These are phyloP conservation scores for Pterophyllum scalare DNA, from an alignment of 2,113 vertebrate genomes.

Conservation along the genomic window DNA sequence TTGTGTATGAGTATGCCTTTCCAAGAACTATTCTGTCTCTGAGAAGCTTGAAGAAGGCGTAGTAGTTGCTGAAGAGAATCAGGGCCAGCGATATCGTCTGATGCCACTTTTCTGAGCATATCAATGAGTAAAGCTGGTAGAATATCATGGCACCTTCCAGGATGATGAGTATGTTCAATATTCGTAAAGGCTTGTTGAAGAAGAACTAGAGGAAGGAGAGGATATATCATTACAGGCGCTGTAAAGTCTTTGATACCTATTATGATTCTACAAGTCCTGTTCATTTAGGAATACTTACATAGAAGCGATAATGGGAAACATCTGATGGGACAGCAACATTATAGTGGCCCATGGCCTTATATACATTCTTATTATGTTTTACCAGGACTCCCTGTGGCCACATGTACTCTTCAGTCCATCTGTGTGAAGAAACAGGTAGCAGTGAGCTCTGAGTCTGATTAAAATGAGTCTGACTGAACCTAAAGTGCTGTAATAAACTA, in stretches of 20 bases:
- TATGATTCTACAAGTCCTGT: not conserved
- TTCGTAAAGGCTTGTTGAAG: slow-evolving; percentile 97
- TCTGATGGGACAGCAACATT: slow-evolving; percentile 98
- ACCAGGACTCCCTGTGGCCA: slow-evolving; percentile 98
- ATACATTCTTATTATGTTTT: slow-evolving; percentile 99
- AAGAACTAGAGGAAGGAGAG: slow-evolving; percentile 86
- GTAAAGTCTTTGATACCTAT: not conserved
- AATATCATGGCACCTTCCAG: slow-evolving; percentile 95
- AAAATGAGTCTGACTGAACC: not conserved
- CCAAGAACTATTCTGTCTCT: slow-evolving; percentile 96
- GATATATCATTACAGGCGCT: not conserved
- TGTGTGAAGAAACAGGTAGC: slow-evolving; percentile 56
- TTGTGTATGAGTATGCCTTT: slow-evolving; percentile 92
- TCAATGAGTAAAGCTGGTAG: slow-evolving; percentile 96
- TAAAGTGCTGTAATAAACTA: not conserved
- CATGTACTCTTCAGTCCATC: slow-evolving; percentile 99
- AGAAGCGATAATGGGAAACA: slow-evolving; percentile 97
- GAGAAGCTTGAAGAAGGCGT: slow-evolving; percentile 97
- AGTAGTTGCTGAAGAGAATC: slow-evolving; percentile 99
- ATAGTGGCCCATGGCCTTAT: slow-evolving; percentile 97
- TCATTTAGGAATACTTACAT: slow-evolving; percentile 85
- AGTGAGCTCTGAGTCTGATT: not conserved
- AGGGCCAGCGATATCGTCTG: slow-evolving; percentile 96
- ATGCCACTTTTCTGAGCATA: slow-evolving; percentile 98
- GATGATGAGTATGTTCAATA: slow-evolving; percentile 96